These are phyloP conservation scores for Ptychodera flava DNA, from an alignment of 35 echinoderm and acorn worm genomes.

Conservation along the genomic window DNA sequence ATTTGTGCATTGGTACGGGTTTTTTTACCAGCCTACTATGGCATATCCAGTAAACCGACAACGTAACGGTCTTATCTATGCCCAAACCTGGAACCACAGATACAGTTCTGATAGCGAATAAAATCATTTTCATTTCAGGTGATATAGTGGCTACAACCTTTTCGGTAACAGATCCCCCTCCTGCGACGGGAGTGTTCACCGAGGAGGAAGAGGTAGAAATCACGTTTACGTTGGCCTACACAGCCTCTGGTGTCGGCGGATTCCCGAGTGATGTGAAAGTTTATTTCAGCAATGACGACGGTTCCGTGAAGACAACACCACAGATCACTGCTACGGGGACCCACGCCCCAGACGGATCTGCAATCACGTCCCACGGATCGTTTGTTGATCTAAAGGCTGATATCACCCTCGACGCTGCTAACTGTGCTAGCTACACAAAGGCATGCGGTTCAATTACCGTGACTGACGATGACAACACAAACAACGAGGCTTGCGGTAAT, in stretches of 20 bases:
- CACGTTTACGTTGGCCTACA: not conserved
- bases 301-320: not conserved
- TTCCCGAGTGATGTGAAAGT: not conserved
- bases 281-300: not conserved
- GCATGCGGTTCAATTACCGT: not conserved
- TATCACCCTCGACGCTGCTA: not conserved
- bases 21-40: too few relatives aligned
- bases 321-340: not conserved
- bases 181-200: not conserved
- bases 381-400: not conserved
- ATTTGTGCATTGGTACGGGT: too few relatives aligned
- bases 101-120: too few relatives aligned
- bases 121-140: too few relatives aligned
- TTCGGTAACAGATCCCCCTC: not conserved
- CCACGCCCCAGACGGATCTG: not conserved
- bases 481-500: not conserved
- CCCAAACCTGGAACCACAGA: too few relatives aligned
- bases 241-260: not conserved
- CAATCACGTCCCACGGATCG: not conserved
- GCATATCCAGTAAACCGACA: too few relatives aligned
- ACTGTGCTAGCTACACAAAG: not conserved
- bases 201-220: not conserved
- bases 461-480: not conserved
- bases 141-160: not conserved
- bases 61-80: too few relatives aligned